Evolutionary conservation across 1,140 invertebrate species (phyloP), one percentile per base, ranked within the genome.

Genomic region (Panagrolaimus sp.): DNA sequence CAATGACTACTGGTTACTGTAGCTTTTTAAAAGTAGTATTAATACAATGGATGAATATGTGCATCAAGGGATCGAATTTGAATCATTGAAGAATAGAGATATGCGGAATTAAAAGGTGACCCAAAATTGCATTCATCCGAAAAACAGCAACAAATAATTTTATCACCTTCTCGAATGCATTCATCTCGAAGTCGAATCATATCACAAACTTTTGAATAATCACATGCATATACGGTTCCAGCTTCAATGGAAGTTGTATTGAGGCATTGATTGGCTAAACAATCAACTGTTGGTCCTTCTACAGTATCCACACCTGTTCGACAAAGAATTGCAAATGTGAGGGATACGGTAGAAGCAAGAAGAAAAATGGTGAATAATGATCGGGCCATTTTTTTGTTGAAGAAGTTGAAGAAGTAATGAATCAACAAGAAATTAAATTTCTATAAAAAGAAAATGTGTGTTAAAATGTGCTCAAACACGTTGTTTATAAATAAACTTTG

Each of bases 61-160:
- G 21, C 28, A 14, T 58, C 52, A 24, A 58, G 52, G 21, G 21
- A 26, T 2, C 52, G 52, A 21, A 58, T 21, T 12, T 28, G 52
- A 38, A 38, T 38, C 7, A 38, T 4, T 38, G 32, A 38, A 1
- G 52, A 21, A 24, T 24, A 58, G 8, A 26, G 21, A 28, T 58
- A 58, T 12, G 52, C 52, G 10, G 52, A 26, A 21, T 58, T 58
- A 28, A 28, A 12, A 8, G 21, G 21, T 12, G 21, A 21, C 10
- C 52, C 52, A 58, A 28, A 21, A 58, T 58, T 58, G 17, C 52
- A 58, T 24, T 28, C 17, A 58, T 58, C 52, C 1, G 21, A 21
- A 10, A n/a, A 21, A 58, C 52, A 58, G 28, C 52, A 58, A 58
- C 52, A 58, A 58, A 58, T 58, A 58, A 58, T 28, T 5, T 58